Base-by-base conservation (phyloP, 1,140 invertebrate genomes). In the Lethocerus indicus region DNA sequence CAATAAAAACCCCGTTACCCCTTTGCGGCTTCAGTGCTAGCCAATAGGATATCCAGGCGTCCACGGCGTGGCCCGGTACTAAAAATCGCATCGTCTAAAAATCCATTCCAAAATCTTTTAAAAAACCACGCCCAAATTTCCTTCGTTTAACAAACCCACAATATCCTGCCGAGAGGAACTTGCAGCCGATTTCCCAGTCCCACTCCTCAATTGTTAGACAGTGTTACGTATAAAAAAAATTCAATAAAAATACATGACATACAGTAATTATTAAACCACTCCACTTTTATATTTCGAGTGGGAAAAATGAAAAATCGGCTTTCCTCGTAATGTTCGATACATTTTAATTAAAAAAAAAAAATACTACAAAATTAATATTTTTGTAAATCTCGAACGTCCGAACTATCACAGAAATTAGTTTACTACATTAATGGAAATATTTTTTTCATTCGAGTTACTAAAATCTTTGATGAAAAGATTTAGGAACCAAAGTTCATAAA, bases 291-390 rank as follows among this genome's bases (percentile, higher is more conserved):
- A 21, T n/a, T 20, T 47, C 37, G 50, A 51, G 50, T 51, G 39
- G 35, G 28, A 25, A 39, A 24, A 51, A 51, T 51, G 50, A 51
- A 47, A 51, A 51, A 47, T 14, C 43, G 41, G 42, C 50, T n/a
- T 36, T 28, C 16, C 32, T 24, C 16, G 45, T 35, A 47, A 18
- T 35, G 13, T 35, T 28, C 29, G 13, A 27, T 25, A 23, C 24
- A 48, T 48, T 23, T 23, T 37, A 39, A 48, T 21, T n/a, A 48
- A 14, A 47, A 18, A 5, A 24, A 24, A 18, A 39, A n/a, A 48
- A 13, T 48, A 7, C 35, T 21, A 39, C 3, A 39, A 39, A 39
- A 13, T 24, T 14, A 39, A 18, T 16, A 14, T 13, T 18, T 39
- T 48, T 37, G 3, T 29, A 35, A 39, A 12, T 21, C 24, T 37